Evolutionary conservation across 2,113 vertebrate genomes (phyloP), one percentile per base, ranked within the genome.

Genomic region (Salvelinus namaycush): DNA sequence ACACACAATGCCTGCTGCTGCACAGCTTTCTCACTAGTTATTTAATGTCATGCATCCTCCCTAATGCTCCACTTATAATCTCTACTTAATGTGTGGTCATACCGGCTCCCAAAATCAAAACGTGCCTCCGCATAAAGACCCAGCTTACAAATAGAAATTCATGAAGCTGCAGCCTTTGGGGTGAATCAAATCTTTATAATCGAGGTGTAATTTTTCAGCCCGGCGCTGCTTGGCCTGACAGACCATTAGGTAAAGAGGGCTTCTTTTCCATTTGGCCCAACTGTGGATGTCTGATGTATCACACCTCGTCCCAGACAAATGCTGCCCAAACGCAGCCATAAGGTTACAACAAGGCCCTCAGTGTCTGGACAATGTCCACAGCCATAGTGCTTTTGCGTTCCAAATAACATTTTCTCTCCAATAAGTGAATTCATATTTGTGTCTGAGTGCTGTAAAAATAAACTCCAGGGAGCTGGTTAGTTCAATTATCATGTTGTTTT

Each of bases 401-500:
- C 72, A 85, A 87, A 85, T 78, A 64, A 79, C 80, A 79, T 80
- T 76, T 39, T 26, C 66, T 59, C 66, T 59, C 29, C 13, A 79
- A 80, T 78, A 77, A 81, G 70, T 76, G 79, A 82, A 83, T 76
- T 82, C 69, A 76, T 80, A 72, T 75, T 88, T 86, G 79, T 85
- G 82, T 81, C 79, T 79, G 22, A 64, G 67, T 73, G 75, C 51
- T 9, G 54, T 51, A 49, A 77, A 82, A 86, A 79, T 75, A 79
- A 87, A 77, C 82, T 82, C 79, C 29, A 4, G 77, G 79, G 76
- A 89, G 77, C 13, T 76, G 73, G 76, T 83, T 79, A 51, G 60
- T 48, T 74, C 77, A 79, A 70, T 85, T 70, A 85, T 72, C 1
- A 3, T 86, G 86, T 88, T 89, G 83, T 78, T 87, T 84, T 86